Evolutionary conservation across 1,140 invertebrate genomes (phyloP).

Genomic region (Megathymus violae): DNA sequence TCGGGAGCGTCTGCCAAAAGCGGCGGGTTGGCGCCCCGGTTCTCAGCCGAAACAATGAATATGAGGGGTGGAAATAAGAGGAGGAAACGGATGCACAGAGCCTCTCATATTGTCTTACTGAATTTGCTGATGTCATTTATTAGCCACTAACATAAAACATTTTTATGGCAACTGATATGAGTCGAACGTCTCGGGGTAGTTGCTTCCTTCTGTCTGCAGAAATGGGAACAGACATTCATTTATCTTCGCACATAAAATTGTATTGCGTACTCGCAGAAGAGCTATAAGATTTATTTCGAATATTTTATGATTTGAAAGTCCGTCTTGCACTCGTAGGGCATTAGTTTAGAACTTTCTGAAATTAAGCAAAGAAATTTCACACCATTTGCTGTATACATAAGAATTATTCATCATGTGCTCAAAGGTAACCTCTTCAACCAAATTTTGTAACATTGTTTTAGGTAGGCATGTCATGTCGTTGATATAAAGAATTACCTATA

Average conservation of each 20-base stretch:
- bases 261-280: constrained; percentile 18
- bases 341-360: too few relatives aligned
- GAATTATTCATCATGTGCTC: too few relatives aligned
- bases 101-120: constrained; percentile 80
- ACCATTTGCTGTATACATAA: too few relatives aligned
- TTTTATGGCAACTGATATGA: constrained; percentile 80
- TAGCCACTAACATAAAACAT: constrained; percentile 84
- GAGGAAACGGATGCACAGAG: constrained; percentile 70
- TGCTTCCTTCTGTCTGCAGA: constrained; percentile 54
- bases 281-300: not conserved
- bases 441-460: too few relatives aligned
- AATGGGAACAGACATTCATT: constrained; percentile 68
- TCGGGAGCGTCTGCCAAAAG: constrained; percentile 66
- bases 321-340: not conserved
- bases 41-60: constrained; percentile 74
- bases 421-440: too few relatives aligned
- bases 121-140: constrained; percentile 84
- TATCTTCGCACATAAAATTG: constrained; percentile 70
- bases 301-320: not conserved
- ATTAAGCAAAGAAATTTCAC: too few relatives aligned
- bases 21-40: constrained; percentile 67
- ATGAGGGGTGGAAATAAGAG: constrained; percentile 67
- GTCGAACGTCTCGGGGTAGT: constrained; percentile 56
- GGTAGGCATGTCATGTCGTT: too few relatives aligned
- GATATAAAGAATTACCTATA: too few relatives aligned